phyloP scores from a whole-genome alignment of 2,113 vertebrate genomes.

The Noctilio leporinus region DNA sequence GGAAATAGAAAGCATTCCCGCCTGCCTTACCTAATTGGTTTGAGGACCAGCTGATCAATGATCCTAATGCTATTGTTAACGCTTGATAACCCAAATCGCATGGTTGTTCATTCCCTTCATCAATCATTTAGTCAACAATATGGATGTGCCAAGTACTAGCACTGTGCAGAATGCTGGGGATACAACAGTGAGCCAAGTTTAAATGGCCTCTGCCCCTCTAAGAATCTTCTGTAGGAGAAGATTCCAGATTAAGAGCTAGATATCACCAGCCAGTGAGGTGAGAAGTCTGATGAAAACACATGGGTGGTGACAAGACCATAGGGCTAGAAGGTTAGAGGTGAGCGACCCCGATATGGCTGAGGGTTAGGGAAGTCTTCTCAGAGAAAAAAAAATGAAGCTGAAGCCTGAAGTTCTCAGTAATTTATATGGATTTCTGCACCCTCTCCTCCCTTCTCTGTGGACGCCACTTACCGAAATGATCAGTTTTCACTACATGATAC shows the following conservation, averaged over 20 bases:
- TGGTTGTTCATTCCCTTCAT: neutral
- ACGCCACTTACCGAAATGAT: slow-evolving; percentile 45
- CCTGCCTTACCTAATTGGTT: neutral
- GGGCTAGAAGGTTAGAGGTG: neutral
- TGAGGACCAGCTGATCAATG: neutral
- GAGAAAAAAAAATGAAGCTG: neutral
- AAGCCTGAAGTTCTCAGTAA: neutral
- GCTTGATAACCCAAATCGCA: neutral
- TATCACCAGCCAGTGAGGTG: neutral
- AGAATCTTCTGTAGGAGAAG: neutral
- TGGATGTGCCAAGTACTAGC: neutral
- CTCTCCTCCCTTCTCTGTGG: neutral
- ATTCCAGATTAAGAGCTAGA: neutral
- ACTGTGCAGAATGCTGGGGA: neutral
- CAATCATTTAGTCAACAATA: neutral
- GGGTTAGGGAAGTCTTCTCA: neutral
- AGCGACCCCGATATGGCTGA: neutral
- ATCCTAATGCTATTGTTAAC: neutral
- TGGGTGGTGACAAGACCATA: neutral
- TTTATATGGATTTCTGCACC: neutral
- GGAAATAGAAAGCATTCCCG: neutral
- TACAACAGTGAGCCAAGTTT: neutral
- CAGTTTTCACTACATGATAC: slow-evolving; percentile 39
- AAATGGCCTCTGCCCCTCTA: neutral
- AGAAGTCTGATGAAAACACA: neutral